Base-by-base conservation (phyloP, 64 coral and sea anemone species). In the Porites australiensis region DNA sequence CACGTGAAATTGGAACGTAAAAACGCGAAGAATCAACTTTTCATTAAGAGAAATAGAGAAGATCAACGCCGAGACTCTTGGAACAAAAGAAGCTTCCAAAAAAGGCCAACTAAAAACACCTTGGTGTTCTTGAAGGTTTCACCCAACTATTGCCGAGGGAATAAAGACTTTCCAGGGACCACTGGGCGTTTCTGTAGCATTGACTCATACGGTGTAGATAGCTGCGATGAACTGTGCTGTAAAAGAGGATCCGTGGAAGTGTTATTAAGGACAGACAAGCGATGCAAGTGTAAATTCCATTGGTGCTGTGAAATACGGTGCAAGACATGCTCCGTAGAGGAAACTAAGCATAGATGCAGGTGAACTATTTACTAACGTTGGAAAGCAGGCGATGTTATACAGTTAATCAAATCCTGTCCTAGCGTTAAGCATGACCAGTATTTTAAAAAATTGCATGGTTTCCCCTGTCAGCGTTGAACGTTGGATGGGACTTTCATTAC, bases 231-330 rank as follows among this genome's bases (percentile, higher is more conserved):
- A 4, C 73, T 99, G 7, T 99, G 98, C 61, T 99, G 98, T 16
- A 74, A 87, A 14, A 68, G 78, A 8, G 91, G 94, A 22, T 92
- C 89, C 77, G 83, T 77, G 10, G 80, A 72, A 3, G 54, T n/a
- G 13, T 7, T 13, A 18, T 53, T 84, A 8, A 68, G 13, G 20
- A 74, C 77, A 47, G n/a, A 3, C 57, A 94, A 72, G 3, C 44
- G 82, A 18, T 99, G 98, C 79, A 82, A 46, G 27, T 99, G 98
- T 66, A 92, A 79, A 74, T 99, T 99, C 58, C 44, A 86, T 7
- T 99, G 94, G 94, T 99, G 98, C 53, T 99, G 98, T 66, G 57
- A 88, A 22, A 94, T 99, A 13, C 69, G 20, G 14, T 99, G 98
- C 77, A 44, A 99, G 67, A 74, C 50, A 8, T 99, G 98, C 72